A percentile compares a stretch with the other conserved stretches of the same genome.
Evolutionary conservation across 2,888 invertebrate species (phyloP).

Genomic region (Girardia tigrina): DNA sequence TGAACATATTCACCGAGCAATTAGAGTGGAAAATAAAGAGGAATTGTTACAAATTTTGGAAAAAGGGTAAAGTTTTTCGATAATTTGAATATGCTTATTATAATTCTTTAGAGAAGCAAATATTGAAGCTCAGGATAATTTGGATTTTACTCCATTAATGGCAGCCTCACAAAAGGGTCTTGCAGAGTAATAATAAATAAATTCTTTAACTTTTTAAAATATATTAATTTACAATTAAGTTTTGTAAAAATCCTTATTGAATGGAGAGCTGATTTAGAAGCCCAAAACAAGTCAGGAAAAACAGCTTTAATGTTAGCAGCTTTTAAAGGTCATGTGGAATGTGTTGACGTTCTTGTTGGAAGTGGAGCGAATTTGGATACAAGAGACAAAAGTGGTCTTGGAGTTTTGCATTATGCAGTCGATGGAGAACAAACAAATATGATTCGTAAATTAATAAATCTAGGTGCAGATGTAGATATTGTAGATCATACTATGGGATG

Average conservation of each 20-base stretch:
- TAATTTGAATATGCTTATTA: no score
- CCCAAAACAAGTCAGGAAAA: constrained; percentile 30
- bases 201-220: neutral
- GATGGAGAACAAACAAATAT: constrained; percentile 28
- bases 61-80: no score
- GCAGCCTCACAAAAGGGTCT: neutral
- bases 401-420: constrained; percentile 31
- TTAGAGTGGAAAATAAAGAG: constrained; percentile 8
- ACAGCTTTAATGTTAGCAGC: constrained; percentile 32
- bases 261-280: constrained; percentile 26
- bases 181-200: constrained; percentile 2
- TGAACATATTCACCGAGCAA: constrained; percentile 30
- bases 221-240: no score
- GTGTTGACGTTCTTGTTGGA: constrained; percentile 20
- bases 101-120: constrained; percentile 31
- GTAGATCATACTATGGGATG: constrained; percentile 31
- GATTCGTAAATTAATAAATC: neutral
- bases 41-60: constrained; percentile 25
- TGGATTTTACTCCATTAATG: constrained; percentile 33
- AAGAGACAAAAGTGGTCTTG: constrained; percentile 21
- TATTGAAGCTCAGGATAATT: constrained; percentile 32
- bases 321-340: constrained; percentile 32
- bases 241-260: constrained; percentile 29
- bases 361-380: constrained; percentile 29
- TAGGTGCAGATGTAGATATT: constrained; percentile 27